Conservation (phyloP, 2,797 vertebrate species). For the Smutsia gigantea region DNA sequence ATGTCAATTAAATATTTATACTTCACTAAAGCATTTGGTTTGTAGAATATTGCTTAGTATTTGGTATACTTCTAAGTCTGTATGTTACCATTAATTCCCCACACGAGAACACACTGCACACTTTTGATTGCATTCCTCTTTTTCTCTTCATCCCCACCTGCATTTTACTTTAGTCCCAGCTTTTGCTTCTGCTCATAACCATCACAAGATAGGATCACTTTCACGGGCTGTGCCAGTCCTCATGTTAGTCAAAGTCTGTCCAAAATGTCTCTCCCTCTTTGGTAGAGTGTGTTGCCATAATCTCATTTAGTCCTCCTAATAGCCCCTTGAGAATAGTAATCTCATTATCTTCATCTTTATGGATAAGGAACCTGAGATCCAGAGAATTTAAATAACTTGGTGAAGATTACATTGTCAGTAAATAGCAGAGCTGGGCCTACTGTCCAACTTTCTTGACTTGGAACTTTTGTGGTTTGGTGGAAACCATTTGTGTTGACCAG, state of each 20-base stretch:
- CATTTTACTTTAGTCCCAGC: neutral
- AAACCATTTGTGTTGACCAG: neutral
- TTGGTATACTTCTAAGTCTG: neutral
- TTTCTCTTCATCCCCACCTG: neutral
- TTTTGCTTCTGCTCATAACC: neutral
- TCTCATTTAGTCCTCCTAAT: neutral
- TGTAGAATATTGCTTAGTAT: constrained; percentile 7
- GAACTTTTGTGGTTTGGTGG: constrained; percentile 5
- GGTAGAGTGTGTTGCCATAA: neutral
- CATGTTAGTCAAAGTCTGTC: neutral
- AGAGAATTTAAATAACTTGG: neutral
- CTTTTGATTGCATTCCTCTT: neutral
- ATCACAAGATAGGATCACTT: neutral
- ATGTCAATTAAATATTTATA: neutral
- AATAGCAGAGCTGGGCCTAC: neutral
- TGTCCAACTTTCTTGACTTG: neutral
- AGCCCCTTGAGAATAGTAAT: neutral
- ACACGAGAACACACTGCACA: neutral
- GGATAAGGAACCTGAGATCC: neutral
- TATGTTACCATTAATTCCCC: neutral
- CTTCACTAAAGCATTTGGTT: neutral
- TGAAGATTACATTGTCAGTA: neutral
- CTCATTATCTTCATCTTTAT: constrained; percentile 23
- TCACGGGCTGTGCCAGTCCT: neutral
- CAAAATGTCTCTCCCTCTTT: neutral